A percentile compares a stretch with the other conserved stretches of the same genome.
Evolutionary conservation across 2,888 invertebrate genomes (phyloP).

Genomic region (Marasmarcha lunaedactyla): DNA sequence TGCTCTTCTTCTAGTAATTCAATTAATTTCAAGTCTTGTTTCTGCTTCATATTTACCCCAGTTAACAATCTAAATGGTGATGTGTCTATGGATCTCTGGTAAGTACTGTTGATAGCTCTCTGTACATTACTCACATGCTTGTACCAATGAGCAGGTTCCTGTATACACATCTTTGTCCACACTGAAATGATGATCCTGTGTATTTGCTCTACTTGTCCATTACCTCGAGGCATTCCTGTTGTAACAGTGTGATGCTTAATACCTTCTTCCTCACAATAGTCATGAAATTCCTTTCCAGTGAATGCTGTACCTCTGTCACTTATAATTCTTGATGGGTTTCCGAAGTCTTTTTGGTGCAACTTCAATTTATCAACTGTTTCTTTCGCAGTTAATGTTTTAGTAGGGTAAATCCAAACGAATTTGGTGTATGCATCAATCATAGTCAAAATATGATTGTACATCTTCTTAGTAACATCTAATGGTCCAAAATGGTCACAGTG

Average conservation of each 20-base stretch:
- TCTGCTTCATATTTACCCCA: background rate
- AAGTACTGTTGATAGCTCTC: constrained; percentile 1
- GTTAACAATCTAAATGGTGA: background rate
- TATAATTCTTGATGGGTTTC: constrained; percentile 6
- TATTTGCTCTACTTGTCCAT: background rate
- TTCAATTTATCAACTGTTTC: constrained; percentile 1
- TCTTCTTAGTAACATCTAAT: background rate
- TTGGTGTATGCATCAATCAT: background rate
- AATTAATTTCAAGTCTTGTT: background rate
- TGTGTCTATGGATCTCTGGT: constrained; percentile 1
- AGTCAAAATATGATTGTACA: constrained; percentile 1
- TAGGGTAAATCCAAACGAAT: constrained; percentile 1
- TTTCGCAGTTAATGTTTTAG: background rate
- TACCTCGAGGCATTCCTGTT: constrained; percentile 3
- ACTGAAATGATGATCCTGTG: background rate
- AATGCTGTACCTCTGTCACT: constrained; percentile 7
- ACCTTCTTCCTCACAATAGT: constrained; percentile 3
- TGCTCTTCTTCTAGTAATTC: background rate
- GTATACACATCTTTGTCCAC: constrained; percentile 3
- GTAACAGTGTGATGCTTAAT: constrained; percentile 3
- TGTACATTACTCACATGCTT: constrained; percentile 4
- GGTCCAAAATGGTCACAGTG: constrained; percentile 6
- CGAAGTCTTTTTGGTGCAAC: constrained; percentile 5
- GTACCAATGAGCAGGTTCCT: constrained; percentile 6
- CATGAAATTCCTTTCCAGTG: constrained; percentile 4